Base-by-base conservation (phyloP, 2,797 vertebrate genomes). In the Epinephelus malabaricus region DNA sequence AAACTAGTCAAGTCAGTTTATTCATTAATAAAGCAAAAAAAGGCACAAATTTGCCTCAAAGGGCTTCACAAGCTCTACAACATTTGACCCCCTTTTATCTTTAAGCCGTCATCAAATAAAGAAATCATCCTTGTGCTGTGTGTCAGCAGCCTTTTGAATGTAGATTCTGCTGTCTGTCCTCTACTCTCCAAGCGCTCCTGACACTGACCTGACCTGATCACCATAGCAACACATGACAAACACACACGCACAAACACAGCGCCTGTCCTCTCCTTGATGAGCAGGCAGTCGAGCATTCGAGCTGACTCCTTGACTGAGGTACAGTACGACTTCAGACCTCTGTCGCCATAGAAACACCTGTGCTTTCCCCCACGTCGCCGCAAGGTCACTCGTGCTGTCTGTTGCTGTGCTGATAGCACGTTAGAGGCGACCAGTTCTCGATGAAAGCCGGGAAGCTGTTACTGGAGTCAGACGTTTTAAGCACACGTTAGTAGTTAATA, bases 261-360 rank as follows among this genome's bases (percentile, higher is more conserved):
- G 78, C 79, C 86, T 85, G 86, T 84, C 81, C 62, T 78, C 74
- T 81, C 73, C 75, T 61, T 4, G 58, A 56, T n/a, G 40, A 86
- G 82, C 66, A 53, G 51, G 66, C 64, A 43, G 54, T 75, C 30
- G 11, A 34, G 58, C 65, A 18, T 75, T 89, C 60, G 50, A 80
- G 77, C 79, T 70, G 78, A 74, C 74, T 76, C 62, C 46, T 70
- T 65, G 81, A 87, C 81, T 76, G 79, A 85, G 73, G 76, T 63
- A 67, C 77, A 82, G 79, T 73, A 30, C 17, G 66, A 76, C 83
- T 58, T 85, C 67, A 81, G 81, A 74, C 66, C 71, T 86, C 66
- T 74, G 89, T 91, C 83, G 46, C 86, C 86, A 85, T 89, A 89
- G 85, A 86, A 85, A 87, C 88, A 71, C 77, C 78, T 66, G 63